Evolutionary conservation across 2,797 vertebrate species (phyloP).

Genomic region (Acanthurus lineatus): DNA sequence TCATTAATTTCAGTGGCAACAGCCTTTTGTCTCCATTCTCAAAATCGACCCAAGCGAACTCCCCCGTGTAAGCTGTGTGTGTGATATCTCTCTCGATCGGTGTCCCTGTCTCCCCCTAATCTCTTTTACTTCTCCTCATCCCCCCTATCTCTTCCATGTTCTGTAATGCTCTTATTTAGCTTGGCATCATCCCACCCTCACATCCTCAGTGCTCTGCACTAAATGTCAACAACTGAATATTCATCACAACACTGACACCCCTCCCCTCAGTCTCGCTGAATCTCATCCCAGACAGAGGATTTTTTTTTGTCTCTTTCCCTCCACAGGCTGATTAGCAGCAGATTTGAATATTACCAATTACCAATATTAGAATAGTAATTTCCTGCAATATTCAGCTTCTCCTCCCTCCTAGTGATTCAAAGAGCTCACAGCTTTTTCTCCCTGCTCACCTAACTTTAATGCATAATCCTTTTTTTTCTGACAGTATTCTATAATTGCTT

Average conservation of each 20-base stretch:
- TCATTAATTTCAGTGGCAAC: conserved; percentile 73
- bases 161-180: conserved; percentile 72
- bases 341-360: conserved; percentile 77
- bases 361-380: conserved; percentile 71
- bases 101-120: conserved; percentile 64
- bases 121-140: conserved; percentile 49
- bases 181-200: conserved; percentile 75
- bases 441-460: conserved; percentile 42
- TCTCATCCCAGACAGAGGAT: conserved; percentile 61
- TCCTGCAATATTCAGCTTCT: conserved; percentile 60
- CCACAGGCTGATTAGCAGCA: conserved; percentile 70
- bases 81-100: conserved; percentile 53
- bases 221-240: conserved; percentile 87
- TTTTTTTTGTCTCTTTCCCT: conserved; percentile 41
- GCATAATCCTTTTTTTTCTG: background rate
- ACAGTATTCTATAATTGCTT: conserved; percentile 4
- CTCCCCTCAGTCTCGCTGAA: conserved; percentile 62
- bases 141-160: conserved; percentile 65
- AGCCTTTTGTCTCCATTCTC: conserved; percentile 58
- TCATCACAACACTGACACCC: conserved; percentile 72
- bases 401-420: conserved; percentile 48
- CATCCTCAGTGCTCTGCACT: conserved; percentile 63
- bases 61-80: conserved; percentile 34
- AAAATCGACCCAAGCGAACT: conserved; percentile 52
- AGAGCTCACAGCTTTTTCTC: conserved; percentile 22